Percentiles rank a stretch among this genome's conserved stretches.
Evolutionary conservation across 2,888 invertebrate genomes (phyloP).

Genomic region (Sinohyriopsis cumingii): DNA sequence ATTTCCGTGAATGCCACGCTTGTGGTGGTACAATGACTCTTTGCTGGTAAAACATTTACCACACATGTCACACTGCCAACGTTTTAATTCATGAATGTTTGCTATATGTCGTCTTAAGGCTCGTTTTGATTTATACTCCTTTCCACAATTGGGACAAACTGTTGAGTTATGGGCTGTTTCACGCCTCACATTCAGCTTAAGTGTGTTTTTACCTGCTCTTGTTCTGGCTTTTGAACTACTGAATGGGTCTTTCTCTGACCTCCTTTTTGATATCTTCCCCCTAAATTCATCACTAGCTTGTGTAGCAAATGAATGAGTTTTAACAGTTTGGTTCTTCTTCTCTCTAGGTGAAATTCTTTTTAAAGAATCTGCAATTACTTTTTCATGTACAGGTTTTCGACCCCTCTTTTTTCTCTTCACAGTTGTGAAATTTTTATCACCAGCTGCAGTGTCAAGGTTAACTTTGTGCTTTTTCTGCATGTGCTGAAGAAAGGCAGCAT

Average conservation of each 20-base stretch:
- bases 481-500: slow-evolving; percentile 27
- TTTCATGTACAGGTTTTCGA: slow-evolving; percentile 17
- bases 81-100: slow-evolving; percentile 26
- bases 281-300: too few relatives aligned
- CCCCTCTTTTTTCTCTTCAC: slow-evolving; percentile 10
- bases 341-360: background rate
- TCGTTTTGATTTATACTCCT: slow-evolving; percentile 34
- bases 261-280: background rate
- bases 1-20: slow-evolving; percentile 56
- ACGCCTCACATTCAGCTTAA: slow-evolving; percentile 4
- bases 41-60: slow-evolving; percentile 56
- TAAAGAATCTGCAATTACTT: slow-evolving; percentile 5
- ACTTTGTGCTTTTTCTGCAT: slow-evolving; percentile 10
- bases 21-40: slow-evolving; percentile 62
- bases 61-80: slow-evolving; percentile 58
- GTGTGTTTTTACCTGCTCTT: slow-evolving; percentile 1
- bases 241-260: background rate
- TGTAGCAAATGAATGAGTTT: too few relatives aligned
- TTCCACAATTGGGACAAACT: slow-evolving; percentile 38
- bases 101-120: slow-evolving; percentile 37
- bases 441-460: background rate
- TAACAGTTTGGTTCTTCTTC: background rate
- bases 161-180: slow-evolving; percentile 7
- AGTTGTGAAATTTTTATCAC: background rate
- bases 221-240: slow-evolving; percentile 1